These are phyloP conservation scores for Morone saxatilis DNA, from an alignment of 2,113 vertebrate genomes.

Conservation along the genomic window DNA sequence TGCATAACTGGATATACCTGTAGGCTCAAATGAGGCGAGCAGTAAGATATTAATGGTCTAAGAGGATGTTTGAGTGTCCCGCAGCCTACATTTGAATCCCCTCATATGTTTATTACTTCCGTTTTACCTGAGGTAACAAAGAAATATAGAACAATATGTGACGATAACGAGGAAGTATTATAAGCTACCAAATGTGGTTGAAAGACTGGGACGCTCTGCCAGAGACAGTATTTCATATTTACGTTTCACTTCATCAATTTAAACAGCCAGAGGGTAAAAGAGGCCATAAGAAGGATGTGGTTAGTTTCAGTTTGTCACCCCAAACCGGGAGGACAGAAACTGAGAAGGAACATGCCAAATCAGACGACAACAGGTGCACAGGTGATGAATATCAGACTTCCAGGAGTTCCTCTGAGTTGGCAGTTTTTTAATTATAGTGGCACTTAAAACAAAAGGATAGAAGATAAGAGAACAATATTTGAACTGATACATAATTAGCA, in stretches of 20 bases:
- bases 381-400: background rate
- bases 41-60: background rate
- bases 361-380: background rate
- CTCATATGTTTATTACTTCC: background rate
- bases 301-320: conserved; percentile 43
- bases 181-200: background rate
- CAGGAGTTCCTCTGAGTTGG: background rate
- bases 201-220: background rate
- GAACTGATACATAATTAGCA: background rate
- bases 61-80: background rate
- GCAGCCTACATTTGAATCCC: background rate
- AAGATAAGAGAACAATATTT: background rate
- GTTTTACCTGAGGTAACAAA: background rate
- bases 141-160: background rate
- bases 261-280: conserved; percentile 1
- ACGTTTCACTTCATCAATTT: background rate
- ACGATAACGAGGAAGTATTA: background rate
- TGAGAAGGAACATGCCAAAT: conserved; percentile 34
- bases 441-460: background rate
- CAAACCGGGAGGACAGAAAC: conserved; percentile 30
- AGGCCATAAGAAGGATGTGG: conserved; percentile 27
- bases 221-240: background rate
- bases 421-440: background rate
- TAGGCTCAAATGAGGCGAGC: background rate
- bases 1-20: conserved; percentile 44